Conservation (phyloP, 2,113 vertebrate species). For the Thunnus maccoyii region DNA sequence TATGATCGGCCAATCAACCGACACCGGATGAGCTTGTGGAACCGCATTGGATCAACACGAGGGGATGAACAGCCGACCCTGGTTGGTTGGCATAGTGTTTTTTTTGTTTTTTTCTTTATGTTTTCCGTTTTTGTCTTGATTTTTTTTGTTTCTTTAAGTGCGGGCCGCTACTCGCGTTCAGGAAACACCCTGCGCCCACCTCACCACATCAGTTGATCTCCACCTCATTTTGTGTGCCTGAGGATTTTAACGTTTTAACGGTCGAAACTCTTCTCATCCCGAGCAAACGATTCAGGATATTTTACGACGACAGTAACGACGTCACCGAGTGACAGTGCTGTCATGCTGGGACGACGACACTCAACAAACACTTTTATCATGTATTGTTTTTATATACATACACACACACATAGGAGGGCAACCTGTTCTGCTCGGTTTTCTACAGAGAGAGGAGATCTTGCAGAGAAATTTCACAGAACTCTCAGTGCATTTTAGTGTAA, state of each 20-base stretch:
- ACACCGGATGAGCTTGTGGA: slow-evolving; percentile 41
- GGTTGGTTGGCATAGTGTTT: slow-evolving; percentile 64
- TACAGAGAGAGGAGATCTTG: slow-evolving; percentile 53
- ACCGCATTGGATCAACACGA: slow-evolving; percentile 37
- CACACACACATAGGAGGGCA: slow-evolving; percentile 44
- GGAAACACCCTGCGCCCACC: slow-evolving; percentile 75
- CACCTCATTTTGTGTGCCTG: slow-evolving; percentile 75
- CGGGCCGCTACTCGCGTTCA: slow-evolving; percentile 77
- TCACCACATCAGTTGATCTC: slow-evolving; percentile 63
- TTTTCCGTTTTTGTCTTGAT: slow-evolving; percentile 19
- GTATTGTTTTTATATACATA: slow-evolving; percentile 76
- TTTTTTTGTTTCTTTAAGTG: slow-evolving; percentile 61
- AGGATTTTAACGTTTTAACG: slow-evolving; percentile 59
- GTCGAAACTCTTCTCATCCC: slow-evolving; percentile 28
- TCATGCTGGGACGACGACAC: slow-evolving; percentile 41
- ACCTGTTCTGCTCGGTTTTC: slow-evolving; percentile 57
- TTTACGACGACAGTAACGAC: background rate
- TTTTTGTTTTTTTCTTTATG: background rate
- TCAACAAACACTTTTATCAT: slow-evolving; percentile 59
- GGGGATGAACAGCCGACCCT: slow-evolving; percentile 64
- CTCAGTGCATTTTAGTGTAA: slow-evolving; percentile 90
- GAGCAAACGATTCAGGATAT: slow-evolving; percentile 60
- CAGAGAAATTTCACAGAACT: slow-evolving; percentile 68
- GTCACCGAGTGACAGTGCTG: slow-evolving; percentile 20
- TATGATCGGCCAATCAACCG: slow-evolving; percentile 87